Conservation (phyloP, 2,113 vertebrate species). For the Verasper variegatus region DNA sequence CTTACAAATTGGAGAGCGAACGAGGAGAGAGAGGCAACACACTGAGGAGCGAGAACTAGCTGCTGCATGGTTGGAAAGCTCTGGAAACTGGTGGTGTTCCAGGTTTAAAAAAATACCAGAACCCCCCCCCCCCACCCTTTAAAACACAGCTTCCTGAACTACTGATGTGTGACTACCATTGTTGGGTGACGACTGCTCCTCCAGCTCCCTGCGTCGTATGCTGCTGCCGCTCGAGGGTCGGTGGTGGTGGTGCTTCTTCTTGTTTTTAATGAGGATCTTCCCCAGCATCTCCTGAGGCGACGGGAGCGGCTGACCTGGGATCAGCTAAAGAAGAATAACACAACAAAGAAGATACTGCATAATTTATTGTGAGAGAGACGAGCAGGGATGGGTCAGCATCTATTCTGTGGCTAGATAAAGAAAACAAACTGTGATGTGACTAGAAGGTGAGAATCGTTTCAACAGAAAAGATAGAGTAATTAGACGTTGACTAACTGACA, state of each 20-base stretch:
- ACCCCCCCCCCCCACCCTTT: no score
- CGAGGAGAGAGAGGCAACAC: no score
- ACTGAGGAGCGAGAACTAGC: no score
- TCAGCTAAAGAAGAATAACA: conserved; percentile 76
- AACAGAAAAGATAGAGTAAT: not conserved
- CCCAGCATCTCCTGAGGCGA: conserved; percentile 89
- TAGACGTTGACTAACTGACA: not conserved
- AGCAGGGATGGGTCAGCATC: not conserved
- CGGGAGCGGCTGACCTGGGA: conserved; percentile 83
- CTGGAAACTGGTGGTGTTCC: no score
- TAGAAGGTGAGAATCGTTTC: not conserved
- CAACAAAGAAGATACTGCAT: not conserved
- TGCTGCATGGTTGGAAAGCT: no score
- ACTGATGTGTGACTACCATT: conserved; percentile 68
- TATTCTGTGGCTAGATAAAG: not conserved
- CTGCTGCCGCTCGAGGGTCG: conserved; percentile 76
- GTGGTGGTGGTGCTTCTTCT: conserved; percentile 86
- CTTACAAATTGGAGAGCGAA: no score
- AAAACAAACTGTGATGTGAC: not conserved
- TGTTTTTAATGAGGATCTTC: conserved; percentile 94
- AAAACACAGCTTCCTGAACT: not conserved
- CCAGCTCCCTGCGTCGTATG: conserved; percentile 81
- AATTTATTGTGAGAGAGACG: not conserved
- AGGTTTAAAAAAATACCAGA: no score
- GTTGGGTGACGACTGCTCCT: conserved; percentile 77